Evolutionary conservation across 1,140 invertebrate genomes (phyloP).

Genomic region (Goniozus legneri): DNA sequence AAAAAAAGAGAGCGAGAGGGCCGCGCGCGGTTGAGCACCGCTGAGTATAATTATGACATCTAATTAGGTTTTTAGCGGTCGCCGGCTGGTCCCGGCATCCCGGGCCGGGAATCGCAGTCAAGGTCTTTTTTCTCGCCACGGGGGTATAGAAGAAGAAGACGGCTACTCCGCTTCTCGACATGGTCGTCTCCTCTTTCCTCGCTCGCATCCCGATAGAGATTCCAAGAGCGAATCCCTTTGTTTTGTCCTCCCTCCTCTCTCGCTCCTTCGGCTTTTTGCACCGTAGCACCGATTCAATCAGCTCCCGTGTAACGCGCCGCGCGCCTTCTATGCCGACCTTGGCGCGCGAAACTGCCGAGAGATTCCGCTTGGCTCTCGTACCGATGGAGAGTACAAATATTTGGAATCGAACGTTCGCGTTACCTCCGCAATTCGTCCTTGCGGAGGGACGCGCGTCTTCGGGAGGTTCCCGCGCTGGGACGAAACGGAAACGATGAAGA

Average conservation of each 20-base stretch:
- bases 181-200: conserved; percentile 9
- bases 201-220: conserved; percentile 25
- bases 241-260: conserved; percentile 25
- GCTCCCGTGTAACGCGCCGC: conserved; percentile 21
- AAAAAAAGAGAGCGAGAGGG: no score
- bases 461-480: no score
- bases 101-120: conserved; percentile 21
- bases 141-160: no score
- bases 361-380: no score
- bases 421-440: no score
- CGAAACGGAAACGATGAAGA: conserved; percentile 1
- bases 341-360: no score
- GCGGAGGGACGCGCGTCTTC: no score
- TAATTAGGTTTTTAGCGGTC: conserved; percentile 52
- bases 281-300: conserved; percentile 29
- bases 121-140: conserved; percentile 38
- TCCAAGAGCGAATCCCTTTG: conserved; percentile 34
- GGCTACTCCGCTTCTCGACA: conserved; percentile 22
- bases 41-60: conserved; percentile 53
- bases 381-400: no score
- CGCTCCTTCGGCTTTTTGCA: no score
- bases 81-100: conserved; percentile 30
- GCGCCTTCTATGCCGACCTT: conserved; percentile 5
- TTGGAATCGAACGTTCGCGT: no score
- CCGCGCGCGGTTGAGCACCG: conserved; percentile 42